Evolutionary conservation across 2,113 vertebrate genomes (phyloP), one percentile per base, ranked within the genome.

Genomic region (Mus pahari): DNA sequence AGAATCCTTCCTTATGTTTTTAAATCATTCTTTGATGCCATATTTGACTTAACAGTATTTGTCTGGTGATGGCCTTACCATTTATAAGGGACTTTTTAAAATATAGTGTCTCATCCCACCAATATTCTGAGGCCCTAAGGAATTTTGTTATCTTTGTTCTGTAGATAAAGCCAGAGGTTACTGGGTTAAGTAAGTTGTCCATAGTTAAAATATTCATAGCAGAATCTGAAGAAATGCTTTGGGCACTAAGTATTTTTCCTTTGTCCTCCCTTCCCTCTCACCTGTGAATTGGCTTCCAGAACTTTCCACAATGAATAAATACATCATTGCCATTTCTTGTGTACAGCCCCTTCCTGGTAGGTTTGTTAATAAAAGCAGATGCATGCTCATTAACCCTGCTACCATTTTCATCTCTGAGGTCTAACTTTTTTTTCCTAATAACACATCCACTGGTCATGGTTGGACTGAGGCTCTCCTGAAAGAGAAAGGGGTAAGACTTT

Each of bases 401-500:
- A 84, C 58, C 53, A 90, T 83, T 97, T 95, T 92, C 93, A 96
- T 94, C 75, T 95, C 92, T 79, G 89, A 95, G 89, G 86, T 74
- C 86, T 89, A 89, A 97, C 95, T 86, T 92, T 97, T 97, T 84
- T 96, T 74, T 89, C 22, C 92, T 96, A 94, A 86, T 95, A 96
- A 97, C 94, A 94, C 45, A 92, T 93, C 77, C 81, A 64, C 95
- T 92, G 95, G 90, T 95, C 90, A 94, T 92, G 84, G 75, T 95
- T 95, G 90, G 84, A 97, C 75, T 3, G 45, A 96, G 94, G 66
- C 89, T 94, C 84, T 95, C 91, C 89, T 89, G 58, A 97, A 94
- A 96, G 97, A 97, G 88, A 73, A 95, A 96, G 55, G 88, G 94
- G 89, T 94, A 97, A 96, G 90, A 95, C 39, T 92, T 91, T 81